Evolutionary conservation across 2,888 invertebrate genomes (phyloP).

Genomic region (Sinohyriopsis cumingii): DNA sequence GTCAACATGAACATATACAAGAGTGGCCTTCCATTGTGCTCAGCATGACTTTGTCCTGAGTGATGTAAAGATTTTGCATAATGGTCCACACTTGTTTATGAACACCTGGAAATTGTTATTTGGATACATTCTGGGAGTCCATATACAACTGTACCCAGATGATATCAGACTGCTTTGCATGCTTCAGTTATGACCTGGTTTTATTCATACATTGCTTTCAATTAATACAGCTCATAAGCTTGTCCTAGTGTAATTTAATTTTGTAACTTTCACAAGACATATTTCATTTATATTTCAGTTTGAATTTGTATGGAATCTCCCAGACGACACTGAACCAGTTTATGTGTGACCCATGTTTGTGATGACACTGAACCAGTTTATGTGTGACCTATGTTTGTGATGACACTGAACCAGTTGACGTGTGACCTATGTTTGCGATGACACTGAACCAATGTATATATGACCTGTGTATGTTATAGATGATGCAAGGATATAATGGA

Average conservation of each 20-base stretch:
- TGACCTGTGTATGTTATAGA: too few relatives aligned
- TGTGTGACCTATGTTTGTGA: slow-evolving; percentile 50
- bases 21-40: too few relatives aligned
- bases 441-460: slow-evolving; percentile 46
- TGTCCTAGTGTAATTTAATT: too few relatives aligned
- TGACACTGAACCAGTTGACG: slow-evolving; percentile 44
- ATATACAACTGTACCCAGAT: too few relatives aligned
- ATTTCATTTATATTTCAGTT: slow-evolving; percentile 44
- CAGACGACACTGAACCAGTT: slow-evolving; percentile 44
- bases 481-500: too few relatives aligned
- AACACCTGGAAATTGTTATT: too few relatives aligned
- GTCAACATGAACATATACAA: too few relatives aligned
- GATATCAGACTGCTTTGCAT: too few relatives aligned
- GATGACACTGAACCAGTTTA: slow-evolving; percentile 46
- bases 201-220: not conserved
- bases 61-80: too few relatives aligned
- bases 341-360: slow-evolving; percentile 48
- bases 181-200: not conserved
- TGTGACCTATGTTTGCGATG: slow-evolving; percentile 48
- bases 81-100: too few relatives aligned
- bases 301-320: slow-evolving; percentile 59
- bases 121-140: not conserved
- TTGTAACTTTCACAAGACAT: not conserved
- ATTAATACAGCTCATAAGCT: too few relatives aligned
- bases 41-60: too few relatives aligned